Conservation (phyloP, 2,888 invertebrate species). For the Volucella inflata region DNA sequence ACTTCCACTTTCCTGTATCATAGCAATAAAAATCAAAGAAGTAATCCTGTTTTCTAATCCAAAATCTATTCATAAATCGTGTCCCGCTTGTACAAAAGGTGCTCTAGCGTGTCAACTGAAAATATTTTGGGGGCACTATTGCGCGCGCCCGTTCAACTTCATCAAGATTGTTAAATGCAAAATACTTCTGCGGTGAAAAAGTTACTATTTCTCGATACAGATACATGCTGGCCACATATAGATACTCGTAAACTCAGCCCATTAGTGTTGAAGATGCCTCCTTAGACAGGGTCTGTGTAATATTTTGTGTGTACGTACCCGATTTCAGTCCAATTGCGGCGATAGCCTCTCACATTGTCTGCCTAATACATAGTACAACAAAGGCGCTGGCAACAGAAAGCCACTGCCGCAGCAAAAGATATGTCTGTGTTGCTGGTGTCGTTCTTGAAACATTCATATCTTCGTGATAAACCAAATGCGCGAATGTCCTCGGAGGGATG, state of each 20-base stretch:
- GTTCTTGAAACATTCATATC: slow-evolving; percentile 65
- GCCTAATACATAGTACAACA: slow-evolving; percentile 70
- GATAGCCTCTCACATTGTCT: slow-evolving; percentile 73
- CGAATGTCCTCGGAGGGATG: slow-evolving; percentile 29
- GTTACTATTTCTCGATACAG: slow-evolving; percentile 76
- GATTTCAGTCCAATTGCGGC: slow-evolving; percentile 68
- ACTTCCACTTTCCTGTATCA: slow-evolving; percentile 19
- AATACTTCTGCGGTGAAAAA: slow-evolving; percentile 76
- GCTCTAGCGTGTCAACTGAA: too few species aligned
- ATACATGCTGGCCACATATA: slow-evolving; percentile 63
- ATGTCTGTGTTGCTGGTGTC: slow-evolving; percentile 44
- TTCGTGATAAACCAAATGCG: background rate
- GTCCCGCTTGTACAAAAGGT: too few species aligned
- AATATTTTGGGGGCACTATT: slow-evolving; percentile 50
- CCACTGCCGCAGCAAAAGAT: too few species aligned
- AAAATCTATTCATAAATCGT: slow-evolving; percentile 75
- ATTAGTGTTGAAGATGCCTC: slow-evolving; percentile 54
- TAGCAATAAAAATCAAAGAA: too few species aligned
- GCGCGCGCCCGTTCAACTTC: slow-evolving; percentile 43
- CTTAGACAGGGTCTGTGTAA: slow-evolving; percentile 34
- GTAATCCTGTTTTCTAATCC: slow-evolving; percentile 22
- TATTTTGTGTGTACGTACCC: slow-evolving; percentile 53
- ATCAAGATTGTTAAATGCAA: slow-evolving; percentile 76
- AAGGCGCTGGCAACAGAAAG: slow-evolving; percentile 56
- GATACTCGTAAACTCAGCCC: slow-evolving; percentile 34